Base-by-base conservation (phyloP, 2,797 vertebrate species). In the Rhadinocentrus ornatus region DNA sequence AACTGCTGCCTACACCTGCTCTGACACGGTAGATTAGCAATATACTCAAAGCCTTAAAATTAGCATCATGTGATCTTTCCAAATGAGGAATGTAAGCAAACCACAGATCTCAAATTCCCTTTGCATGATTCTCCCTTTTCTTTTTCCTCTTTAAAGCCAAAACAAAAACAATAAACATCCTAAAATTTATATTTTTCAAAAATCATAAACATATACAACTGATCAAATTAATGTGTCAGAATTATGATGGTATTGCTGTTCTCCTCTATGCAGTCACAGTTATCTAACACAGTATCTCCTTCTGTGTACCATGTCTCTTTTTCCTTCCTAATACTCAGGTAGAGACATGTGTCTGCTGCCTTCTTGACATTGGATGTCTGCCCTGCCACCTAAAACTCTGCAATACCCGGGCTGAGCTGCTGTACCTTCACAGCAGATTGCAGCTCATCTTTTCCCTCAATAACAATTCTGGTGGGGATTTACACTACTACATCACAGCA, bases 391-490 rank as follows among this genome's bases (percentile, higher is more conserved):
- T 53, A 56, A 13, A 32, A 32, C 64, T 71, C 31, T 10, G 35
- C 60, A 48, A 62, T 26, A 79, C 76, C 27, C 68, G 41, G 39
- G 56, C 18, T 16, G 54, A 81, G 69, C 54, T 69, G 29, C 26
- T 35, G 54, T 3, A 18, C 27, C 61, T 48, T 31, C 32, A 27
- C 32, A 58, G 22, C 31, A 78, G 58, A 64, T 27, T 66, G 59
- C 44, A 32, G 31, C 27, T 62, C 1, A 0, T 64, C 50, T 41
- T 26, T 57, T 56, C 41, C 41, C 46, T 24, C 8, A 4, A 24
- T n/a, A 59, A 72, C 16, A 69, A 64, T 58, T 31, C 52, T 66
- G 65, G 24, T 56, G 1, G 53, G n/a, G 52, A 55, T 67, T 37
- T 26, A 27, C 35, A 13, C 26, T 56, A 26, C 66, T 60, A 77